Evolutionary conservation across 2,797 vertebrate genomes (phyloP).

Genomic region (Takifugu rubripes): DNA sequence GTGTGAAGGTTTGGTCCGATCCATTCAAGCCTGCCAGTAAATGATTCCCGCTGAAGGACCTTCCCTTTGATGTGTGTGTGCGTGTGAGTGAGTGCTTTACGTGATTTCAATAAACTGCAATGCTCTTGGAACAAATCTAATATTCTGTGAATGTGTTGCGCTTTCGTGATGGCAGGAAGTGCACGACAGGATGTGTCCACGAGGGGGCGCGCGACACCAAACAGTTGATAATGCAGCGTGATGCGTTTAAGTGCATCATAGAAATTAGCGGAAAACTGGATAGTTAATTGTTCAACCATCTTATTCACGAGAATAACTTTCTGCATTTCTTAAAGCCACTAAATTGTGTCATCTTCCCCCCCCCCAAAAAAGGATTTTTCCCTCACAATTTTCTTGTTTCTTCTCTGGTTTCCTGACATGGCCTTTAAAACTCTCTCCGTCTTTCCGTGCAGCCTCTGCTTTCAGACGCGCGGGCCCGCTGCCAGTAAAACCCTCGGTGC

Average conservation of each 20-base stretch:
- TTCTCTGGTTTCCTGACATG: slow-evolving; percentile 71
- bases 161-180: not conserved
- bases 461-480: slow-evolving; percentile 43
- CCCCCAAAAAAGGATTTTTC: slow-evolving; percentile 43
- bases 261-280: too few relatives aligned
- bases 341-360: not conserved
- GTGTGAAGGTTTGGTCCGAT: slow-evolving; percentile 79
- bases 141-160: not conserved
- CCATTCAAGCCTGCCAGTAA: slow-evolving; percentile 71
- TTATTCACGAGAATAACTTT: too few relatives aligned
- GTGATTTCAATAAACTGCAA: slow-evolving; percentile 49
- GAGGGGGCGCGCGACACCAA: slow-evolving; percentile 22
- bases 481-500: slow-evolving; percentile 55
- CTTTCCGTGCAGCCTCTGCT: slow-evolving; percentile 49
- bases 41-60: slow-evolving; percentile 36
- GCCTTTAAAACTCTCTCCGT: slow-evolving; percentile 60
- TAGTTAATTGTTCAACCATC: too few relatives aligned
- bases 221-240: not conserved
- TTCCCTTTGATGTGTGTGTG: slow-evolving; percentile 26
- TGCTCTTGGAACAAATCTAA: slow-evolving; percentile 3
- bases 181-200: slow-evolving; percentile 27
- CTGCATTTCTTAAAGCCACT: too few relatives aligned
- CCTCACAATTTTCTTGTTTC: slow-evolving; percentile 45
- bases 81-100: slow-evolving; percentile 24
- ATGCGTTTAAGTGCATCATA: too few relatives aligned